These are phyloP conservation scores for Lordiphosa stackelbergi DNA, from an alignment of 1,140 invertebrate species.

Conservation along the genomic window DNA sequence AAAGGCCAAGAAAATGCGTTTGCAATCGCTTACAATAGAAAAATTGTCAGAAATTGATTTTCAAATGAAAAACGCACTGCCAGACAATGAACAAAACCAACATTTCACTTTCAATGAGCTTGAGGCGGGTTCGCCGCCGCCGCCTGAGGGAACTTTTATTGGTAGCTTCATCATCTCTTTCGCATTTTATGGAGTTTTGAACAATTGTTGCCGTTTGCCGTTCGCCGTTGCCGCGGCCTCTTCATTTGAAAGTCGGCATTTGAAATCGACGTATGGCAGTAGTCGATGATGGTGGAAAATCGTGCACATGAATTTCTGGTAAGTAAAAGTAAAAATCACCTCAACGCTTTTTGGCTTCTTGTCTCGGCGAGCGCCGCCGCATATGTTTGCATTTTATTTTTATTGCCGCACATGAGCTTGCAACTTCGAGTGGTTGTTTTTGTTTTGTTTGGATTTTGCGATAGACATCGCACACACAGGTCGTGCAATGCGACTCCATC, in stretches of 20 bases:
- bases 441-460: conserved; percentile 24
- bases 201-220: conserved; percentile 23
- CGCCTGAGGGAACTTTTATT: conserved; percentile 31
- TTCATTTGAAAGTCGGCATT: conserved; percentile 69
- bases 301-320: conserved; percentile 54
- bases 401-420: conserved; percentile 66
- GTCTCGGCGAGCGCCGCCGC: conserved; percentile 39
- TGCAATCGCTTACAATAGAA: conserved; percentile 39
- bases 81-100: conserved; percentile 17
- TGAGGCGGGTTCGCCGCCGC: conserved; percentile 6
- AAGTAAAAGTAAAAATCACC: conserved; percentile 53
- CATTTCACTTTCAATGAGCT: conserved; percentile 55
- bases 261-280: conserved; percentile 51
- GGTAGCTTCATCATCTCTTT: conserved; percentile 58
- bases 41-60: conserved; percentile 26
- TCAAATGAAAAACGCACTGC: too few relatives aligned
- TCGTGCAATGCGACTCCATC: conserved; percentile 47
- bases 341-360: conserved; percentile 32
- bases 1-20: conserved; percentile 35
- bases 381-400: conserved; percentile 73
- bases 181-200: conserved; percentile 28
- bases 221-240: conserved; percentile 42
- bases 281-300: conserved; percentile 22
- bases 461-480: conserved; percentile 65
- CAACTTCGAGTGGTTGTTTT: conserved; percentile 32